These are phyloP conservation scores for Solen grandis DNA, from an alignment of 1,140 invertebrate species.

Conservation along the genomic window DNA sequence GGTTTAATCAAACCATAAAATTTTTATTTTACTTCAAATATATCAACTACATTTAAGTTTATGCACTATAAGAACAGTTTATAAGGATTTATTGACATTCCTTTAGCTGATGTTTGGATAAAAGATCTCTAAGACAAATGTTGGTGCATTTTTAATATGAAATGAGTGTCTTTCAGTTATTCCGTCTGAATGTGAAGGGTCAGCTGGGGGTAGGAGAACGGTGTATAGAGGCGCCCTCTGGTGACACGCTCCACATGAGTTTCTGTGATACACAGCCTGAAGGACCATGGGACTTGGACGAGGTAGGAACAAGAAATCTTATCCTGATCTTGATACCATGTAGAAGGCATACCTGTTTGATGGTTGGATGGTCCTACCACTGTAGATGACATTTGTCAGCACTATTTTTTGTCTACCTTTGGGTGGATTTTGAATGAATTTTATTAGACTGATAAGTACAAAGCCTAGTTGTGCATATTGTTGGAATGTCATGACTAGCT, in stretches of 20 bases:
- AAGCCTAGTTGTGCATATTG: background rate
- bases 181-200: slow-evolving; percentile 95
- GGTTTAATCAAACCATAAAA: too few species aligned
- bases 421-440: background rate
- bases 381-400: background rate
- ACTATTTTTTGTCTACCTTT: background rate
- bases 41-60: too few species aligned
- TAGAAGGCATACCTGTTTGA: background rate
- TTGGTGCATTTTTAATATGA: background rate
- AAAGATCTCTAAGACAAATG: too few species aligned
- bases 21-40: too few species aligned
- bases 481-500: background rate
- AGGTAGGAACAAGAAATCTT: slow-evolving; percentile 63
- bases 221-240: slow-evolving; percentile 87
- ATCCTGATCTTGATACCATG: background rate
- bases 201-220: slow-evolving; percentile 97
- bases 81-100: too few species aligned
- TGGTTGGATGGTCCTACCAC: background rate
- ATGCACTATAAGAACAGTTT: too few species aligned
- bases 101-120: too few species aligned
- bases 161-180: slow-evolving; percentile 84
- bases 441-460: background rate
- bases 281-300: slow-evolving; percentile 75
- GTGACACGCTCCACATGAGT: slow-evolving; percentile 68
- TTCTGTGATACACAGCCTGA: slow-evolving; percentile 75